These are phyloP conservation scores for Gallinago undulata DNA, from an alignment of 2,113 vertebrate genomes.

Conservation along the genomic window DNA sequence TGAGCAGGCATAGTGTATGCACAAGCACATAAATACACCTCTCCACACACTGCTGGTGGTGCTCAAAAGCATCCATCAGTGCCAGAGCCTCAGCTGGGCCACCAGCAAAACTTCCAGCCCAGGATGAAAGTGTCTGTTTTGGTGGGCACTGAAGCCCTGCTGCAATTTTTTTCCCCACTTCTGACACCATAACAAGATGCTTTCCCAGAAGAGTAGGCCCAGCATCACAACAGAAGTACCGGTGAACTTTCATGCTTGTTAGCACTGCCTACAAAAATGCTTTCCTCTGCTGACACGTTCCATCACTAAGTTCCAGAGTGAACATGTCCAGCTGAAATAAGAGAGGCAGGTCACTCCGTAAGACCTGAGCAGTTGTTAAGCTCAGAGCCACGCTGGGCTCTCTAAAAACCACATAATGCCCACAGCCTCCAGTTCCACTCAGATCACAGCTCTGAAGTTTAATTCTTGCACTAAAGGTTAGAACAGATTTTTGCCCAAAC, in stretches of 20 bases:
- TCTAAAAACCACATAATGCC: not conserved
- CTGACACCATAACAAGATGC: not conserved
- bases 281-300: not conserved
- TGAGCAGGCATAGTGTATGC: rapidly evolving
- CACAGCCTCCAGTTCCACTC: not conserved
- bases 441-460: not conserved
- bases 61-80: not conserved
- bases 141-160: not conserved
- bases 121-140: not conserved
- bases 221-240: not conserved
- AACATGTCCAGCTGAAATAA: not conserved
- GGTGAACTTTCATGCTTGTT: not conserved
- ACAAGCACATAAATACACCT: not conserved
- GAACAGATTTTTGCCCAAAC: not conserved
- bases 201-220: not conserved
- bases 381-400: not conserved
- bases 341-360: not conserved
- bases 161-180: not conserved
- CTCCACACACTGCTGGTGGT: not conserved
- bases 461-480: not conserved
- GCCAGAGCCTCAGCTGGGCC: not conserved
- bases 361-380: not conserved
- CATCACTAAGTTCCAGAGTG: not conserved
- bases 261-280: not conserved
- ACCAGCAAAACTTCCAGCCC: not conserved